Evolutionary conservation across 2,797 vertebrate species (phyloP), one percentile per base, ranked within the genome.

Genomic region (Allobates femoralis): DNA sequence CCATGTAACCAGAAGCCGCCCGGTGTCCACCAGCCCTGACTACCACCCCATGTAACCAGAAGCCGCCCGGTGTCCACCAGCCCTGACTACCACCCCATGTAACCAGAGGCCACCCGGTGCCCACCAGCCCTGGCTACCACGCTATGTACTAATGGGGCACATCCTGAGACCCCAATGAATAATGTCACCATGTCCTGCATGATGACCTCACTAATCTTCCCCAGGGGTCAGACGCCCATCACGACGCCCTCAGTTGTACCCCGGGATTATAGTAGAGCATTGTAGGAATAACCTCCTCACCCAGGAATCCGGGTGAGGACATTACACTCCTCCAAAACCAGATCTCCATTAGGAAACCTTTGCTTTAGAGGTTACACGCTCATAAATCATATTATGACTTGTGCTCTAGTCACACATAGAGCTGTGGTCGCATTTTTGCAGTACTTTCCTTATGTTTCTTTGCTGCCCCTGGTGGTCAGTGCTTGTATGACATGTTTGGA

Each of bases 381-480:
- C 15, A 53, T 53, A 53, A 0, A 18, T 15, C 16, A 18, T 18
- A 15, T 53, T 60, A 28, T 62, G 7, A 7, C 19, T 23, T 62
- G 2, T 60, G 1, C 56, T 60, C 56, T 60, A 60, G 23, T 62
- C 60, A 62, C 60, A 62, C 11, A n/a, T 5, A 62, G 26, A 62
- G 60, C 60, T 62, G 60, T 11, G 1, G 26, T 28, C 60, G 14
- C 23, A 10, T 14, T 26, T 60, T 23, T 26, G 21, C 56, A 18
- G 53, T 1, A 12, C 16, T 15, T 15, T 15, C 12, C 51, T 53
- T 16, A 66, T 10, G 1, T 19, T 30, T 32, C 64, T 32, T 19
- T 69, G 66, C 66, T 69, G 66, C 66, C 18, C 66, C 66, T 37
- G 28, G 64, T 32, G 64, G 28, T 66, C 64, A 32, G 15, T 66